These are phyloP conservation scores for Phalacrocorax carbo DNA, from an alignment of 2,113 vertebrate genomes.

Conservation along the genomic window DNA sequence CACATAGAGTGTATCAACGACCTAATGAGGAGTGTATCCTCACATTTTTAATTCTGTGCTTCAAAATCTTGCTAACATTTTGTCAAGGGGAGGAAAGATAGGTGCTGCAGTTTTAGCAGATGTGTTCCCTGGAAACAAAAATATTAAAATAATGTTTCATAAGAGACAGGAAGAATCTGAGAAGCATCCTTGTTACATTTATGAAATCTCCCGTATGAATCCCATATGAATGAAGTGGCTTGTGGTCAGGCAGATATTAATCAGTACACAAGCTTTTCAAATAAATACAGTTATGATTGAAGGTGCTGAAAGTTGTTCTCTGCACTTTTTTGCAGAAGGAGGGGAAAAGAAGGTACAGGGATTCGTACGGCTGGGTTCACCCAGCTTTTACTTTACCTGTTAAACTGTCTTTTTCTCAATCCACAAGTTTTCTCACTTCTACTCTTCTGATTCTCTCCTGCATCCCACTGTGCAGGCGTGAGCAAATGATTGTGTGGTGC, in stretches of 20 bases:
- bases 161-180: background rate
- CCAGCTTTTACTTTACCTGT: too few relatives aligned
- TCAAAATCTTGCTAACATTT: background rate
- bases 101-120: background rate
- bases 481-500: too few relatives aligned
- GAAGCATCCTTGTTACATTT: slow-evolving; percentile 12
- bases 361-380: background rate
- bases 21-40: background rate
- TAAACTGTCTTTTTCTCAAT: too few relatives aligned
- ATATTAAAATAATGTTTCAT: slow-evolving; percentile 27
- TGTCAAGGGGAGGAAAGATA: background rate
- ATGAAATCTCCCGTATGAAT: slow-evolving; percentile 3
- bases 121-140: background rate
- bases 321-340: background rate
- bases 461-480: too few relatives aligned
- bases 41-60: background rate
- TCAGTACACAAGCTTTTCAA: background rate
- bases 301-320: background rate
- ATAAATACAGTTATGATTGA: background rate
- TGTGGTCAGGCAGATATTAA: slow-evolving; percentile 25
- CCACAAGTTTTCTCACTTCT: too few relatives aligned
- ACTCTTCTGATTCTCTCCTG: too few relatives aligned
- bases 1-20: background rate
- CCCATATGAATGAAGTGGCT: background rate
- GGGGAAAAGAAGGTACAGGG: background rate